Base-by-base conservation (phyloP, 2,797 vertebrate species). In the Sebastes kiyomatsui region DNA sequence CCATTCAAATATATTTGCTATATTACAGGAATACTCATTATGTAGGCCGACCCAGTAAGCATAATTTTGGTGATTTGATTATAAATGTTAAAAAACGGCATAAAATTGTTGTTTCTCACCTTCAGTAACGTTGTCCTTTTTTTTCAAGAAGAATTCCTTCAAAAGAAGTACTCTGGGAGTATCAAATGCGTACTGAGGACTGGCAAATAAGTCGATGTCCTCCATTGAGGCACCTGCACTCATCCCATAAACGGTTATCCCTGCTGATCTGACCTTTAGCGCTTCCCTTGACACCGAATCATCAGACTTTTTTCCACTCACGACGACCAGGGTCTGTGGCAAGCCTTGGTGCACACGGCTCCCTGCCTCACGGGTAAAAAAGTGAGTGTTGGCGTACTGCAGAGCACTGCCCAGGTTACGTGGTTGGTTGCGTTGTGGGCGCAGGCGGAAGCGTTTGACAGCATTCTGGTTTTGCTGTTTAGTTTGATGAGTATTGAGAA, bases 291-390 rank as follows among this genome's bases (percentile, higher is more conserved):
- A 22, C 12, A 87, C 28, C 2, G 11, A 27, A 77, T 95, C 94
- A 4, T 79, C 56, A 0, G 94, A 96, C 30, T 83, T 73, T 54
- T 88, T 92, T 2, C 88, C 93, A 6, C 86, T 92, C 58, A 97
- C 59, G 9, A 97, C 76, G 7, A 96, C 85, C 23, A 94, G 83
- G 81, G 91, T 91, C 76, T 97, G 95, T 2, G 80, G 89, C 10
- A 78, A 77, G 6, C 95, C 96, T 71, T 90, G 64, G 0, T 89
- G 86, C 23, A 95, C 90, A 1, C 93, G 90, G 27, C 95, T 96
- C 6, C 96, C 96, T 0, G 82, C 88, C 10, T 68, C 72, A 1
- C 70, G 56, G 11, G n/a, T 90, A 77, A 96, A 95, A 66, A 96
- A 91, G 1, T 65, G 74, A 22, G 59, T 22, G 0, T 9, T 85